These are phyloP conservation scores for Glareola pratincola DNA, from an alignment of 2,113 vertebrate species.

Conservation along the genomic window DNA sequence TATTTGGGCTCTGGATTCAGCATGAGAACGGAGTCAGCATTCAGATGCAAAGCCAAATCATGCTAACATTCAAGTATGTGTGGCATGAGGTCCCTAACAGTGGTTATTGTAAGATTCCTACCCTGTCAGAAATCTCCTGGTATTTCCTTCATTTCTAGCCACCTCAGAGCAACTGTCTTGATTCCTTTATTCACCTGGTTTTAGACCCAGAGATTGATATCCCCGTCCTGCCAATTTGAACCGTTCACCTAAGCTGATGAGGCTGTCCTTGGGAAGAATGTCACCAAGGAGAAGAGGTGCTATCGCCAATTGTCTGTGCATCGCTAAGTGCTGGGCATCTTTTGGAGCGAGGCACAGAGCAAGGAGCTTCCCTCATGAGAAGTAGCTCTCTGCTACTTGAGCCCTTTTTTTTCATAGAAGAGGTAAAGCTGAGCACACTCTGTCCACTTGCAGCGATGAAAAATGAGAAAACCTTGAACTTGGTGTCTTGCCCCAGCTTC, in stretches of 20 bases:
- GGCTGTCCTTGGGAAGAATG: background rate
- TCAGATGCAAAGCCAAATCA: constrained; percentile 18
- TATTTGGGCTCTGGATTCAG: constrained; percentile 17
- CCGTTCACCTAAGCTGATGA: background rate
- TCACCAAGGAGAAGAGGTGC: background rate
- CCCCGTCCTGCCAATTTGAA: background rate
- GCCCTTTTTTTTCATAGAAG: background rate
- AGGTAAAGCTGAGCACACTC: background rate
- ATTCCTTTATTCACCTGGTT: background rate
- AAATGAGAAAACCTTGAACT: background rate
- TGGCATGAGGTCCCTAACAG: constrained; percentile 15
- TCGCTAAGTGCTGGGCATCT: background rate
- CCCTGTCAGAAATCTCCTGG: background rate
- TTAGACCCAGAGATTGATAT: background rate
- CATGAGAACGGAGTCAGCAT: constrained; percentile 10
- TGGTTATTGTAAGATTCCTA: background rate
- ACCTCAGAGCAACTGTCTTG: background rate
- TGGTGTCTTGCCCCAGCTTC: background rate
- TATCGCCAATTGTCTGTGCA: background rate
- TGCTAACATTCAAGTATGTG: background rate
- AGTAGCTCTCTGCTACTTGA: background rate
- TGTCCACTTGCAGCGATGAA: background rate
- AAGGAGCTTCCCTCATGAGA: background rate
- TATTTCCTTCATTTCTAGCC: background rate
- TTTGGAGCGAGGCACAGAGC: background rate